Base-by-base conservation (phyloP, 2,113 vertebrate species). In the Odontesthes bonariensis region DNA sequence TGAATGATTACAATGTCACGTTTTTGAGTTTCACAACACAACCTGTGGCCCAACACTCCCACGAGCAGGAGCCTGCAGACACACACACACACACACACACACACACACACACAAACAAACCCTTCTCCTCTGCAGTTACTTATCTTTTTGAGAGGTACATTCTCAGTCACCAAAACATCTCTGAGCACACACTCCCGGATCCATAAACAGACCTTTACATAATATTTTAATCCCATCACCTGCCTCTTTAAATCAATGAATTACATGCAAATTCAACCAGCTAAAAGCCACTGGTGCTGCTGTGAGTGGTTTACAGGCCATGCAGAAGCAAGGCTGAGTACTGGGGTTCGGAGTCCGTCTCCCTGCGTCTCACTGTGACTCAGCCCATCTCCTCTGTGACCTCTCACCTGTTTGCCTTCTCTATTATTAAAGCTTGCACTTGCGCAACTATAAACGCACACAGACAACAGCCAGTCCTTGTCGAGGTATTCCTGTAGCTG, bases 401-500 rank as follows among this genome's bases (percentile, higher is more conserved):
- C 55, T 62, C 84, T 84, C 86, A 88, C 87, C 87, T 86, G 79
- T 82, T 89, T 75, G 64, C 73, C 35, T 61, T 56, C 77, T 81
- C 76, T 63, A 77, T 86, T 82, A 82, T 84, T 84, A 72, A 27
- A 81, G 68, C 35, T 47, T 20, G 67, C 69, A 73, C 74, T 74
- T 38, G 59, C 33, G 44, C 66, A 70, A 64, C 70, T 58, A 46
- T 35, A 66, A 69, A 72, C 38, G 51, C 57, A 31, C 54, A 23
- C 23, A 69, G 63, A 69, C 67, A 73, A 71, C 62, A 71, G 75
- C 6, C 5, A 51, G 65, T 67, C 65, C 54, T 86, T 67, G 75
- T 68, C 59, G 23, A 72, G 80, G 78, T 84, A 88, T 89, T 89
- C 88, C 72, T 87, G 89, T 84, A 81, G 73, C 67, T 60, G 80